Base-by-base conservation (phyloP, 92 coral and sea anemone species). In the Zoanthus sansibaricus region DNA sequence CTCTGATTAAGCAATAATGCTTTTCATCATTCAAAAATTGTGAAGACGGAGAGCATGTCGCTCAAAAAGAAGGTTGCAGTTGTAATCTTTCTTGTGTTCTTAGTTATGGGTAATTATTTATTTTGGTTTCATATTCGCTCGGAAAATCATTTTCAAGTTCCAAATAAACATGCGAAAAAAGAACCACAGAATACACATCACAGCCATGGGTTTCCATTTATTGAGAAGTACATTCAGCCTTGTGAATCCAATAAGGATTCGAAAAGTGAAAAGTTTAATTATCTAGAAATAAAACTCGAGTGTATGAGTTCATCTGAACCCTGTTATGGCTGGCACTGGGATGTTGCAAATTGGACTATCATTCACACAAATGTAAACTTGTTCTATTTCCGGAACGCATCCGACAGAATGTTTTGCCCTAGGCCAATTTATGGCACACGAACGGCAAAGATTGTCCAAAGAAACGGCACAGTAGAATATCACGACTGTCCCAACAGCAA, bases 321-420 rank as follows among this genome's bases (percentile, higher is more conserved):
- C 33, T 87, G 90, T 45, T 32, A 78, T 54, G 73, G 59, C 37
- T 87, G 90, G 90, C 66, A 86, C 33, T 86, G 89, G 89, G 89
- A 75, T 48, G 89, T 86, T 9, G 89, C 89, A 3, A 87, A 87
- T 47, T 87, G 90, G 90, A 87, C 90, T 44, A 45, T 87, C 17
- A 47, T 49, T 18, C 72, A 71, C 42, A 70, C 90, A 1, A 47
- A 52, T 47, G 18, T 62, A 16, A 52, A 37, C 31, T 12, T 59
- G 62, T 54, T 86, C 9, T 2, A 10, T 7, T 14, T 54, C 64
- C 20, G 62, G 14, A 30, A 33, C 16, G 14, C 61, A 25, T 46
- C 54, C 13, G 71, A 62, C 2, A 55, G 72, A 30, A 25, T 75
- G 17, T 87, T 87, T 68, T 87, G 89, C 20, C 89, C 85, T 1